A percentile compares a stretch with the other conserved stretches of the same genome.
phyloP scores from a whole-genome alignment of 2,797 vertebrate genomes.

The Malacoraja senta region DNA sequence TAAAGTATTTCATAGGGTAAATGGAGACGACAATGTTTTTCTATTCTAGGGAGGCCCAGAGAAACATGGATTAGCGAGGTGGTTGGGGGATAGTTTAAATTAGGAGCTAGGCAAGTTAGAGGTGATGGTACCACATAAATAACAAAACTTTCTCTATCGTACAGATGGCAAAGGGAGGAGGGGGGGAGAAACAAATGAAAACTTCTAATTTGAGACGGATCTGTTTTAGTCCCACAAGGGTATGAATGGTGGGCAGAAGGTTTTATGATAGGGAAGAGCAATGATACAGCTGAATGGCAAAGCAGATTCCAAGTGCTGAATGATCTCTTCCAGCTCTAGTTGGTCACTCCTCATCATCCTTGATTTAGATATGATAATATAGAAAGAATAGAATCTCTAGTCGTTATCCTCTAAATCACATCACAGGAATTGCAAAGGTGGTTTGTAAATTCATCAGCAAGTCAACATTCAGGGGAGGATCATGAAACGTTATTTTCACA shows the following conservation, averaged over 20 bases:
- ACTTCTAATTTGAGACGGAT: too few species aligned
- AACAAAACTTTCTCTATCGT: not conserved
- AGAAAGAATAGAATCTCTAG: not conserved
- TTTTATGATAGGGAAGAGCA: not conserved
- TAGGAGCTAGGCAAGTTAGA: not conserved
- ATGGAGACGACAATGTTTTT: not conserved
- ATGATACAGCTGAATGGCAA: not conserved
- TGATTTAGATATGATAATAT: too few species aligned
- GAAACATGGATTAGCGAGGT: not conserved
- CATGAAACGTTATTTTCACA: not conserved
- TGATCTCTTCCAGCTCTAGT: not conserved
- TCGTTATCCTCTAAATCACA: not conserved
- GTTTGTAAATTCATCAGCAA: too few species aligned
- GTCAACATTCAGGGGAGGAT: not conserved
- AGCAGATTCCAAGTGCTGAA: not conserved
- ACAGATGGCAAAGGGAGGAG: too few species aligned
- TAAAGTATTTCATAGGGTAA: not conserved
- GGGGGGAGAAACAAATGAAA: too few species aligned
- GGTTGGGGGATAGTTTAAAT: too few species aligned
- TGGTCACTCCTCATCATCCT: too few species aligned
- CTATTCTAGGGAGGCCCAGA: not conserved
- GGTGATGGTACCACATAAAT: not conserved
- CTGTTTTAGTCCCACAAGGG: not conserved
- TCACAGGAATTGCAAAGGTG: not conserved
- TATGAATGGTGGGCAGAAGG: not conserved